Base-by-base conservation (phyloP, 2,113 vertebrate genomes). In the Hydropotes inermis region DNA sequence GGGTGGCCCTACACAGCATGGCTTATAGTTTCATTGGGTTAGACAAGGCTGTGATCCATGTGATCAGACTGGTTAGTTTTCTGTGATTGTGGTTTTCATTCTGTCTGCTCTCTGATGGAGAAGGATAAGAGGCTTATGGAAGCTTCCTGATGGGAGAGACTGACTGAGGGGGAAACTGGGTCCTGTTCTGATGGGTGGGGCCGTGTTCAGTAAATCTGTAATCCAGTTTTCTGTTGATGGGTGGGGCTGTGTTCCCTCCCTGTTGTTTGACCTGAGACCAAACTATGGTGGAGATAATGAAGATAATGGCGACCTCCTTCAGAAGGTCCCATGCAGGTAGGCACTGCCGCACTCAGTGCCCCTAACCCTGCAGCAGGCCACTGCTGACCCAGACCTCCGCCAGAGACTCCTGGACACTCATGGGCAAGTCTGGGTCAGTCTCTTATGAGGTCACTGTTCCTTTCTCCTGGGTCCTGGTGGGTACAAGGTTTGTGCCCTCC, bases 371-470 rank as follows among this genome's bases (percentile, higher is more conserved):
- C n/a, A 23, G 19, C 67, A 74, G n/a, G 67, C 67, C 19, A 36
- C 67, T 2, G 2, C 67, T 0, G 1, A 39, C 19, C 67, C 67
- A 70, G 0, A n/a, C 67, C 10, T 39, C 67, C 0, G 0, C 67
- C n/a, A 11, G 67, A 12, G 19, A 39, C 67, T 23, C n/a, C 67
- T 74, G n/a, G 19, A 74, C 67, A 23, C 67, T 23, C n/a, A 70
- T 0, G 0, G 9, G 5, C n/a, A 39, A 6, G 67, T 54, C 52
- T 17, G 16, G 52, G 52, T 19, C 52, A 54, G 16, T 39, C 67
- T 70, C 17, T 23, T 39, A 23, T 0, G n/a, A 36, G 67, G 19
- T 39, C 19, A 6, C 67, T 74, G n/a, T n/a, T 39, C n/a, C 67
- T 74, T 74, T 74, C 67, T 74, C 10, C n/a, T 74, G n/a, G 19